Evolutionary conservation across 2,113 vertebrate genomes (phyloP), one percentile per base, ranked within the genome.

Genomic region (Carassius gibelio): DNA sequence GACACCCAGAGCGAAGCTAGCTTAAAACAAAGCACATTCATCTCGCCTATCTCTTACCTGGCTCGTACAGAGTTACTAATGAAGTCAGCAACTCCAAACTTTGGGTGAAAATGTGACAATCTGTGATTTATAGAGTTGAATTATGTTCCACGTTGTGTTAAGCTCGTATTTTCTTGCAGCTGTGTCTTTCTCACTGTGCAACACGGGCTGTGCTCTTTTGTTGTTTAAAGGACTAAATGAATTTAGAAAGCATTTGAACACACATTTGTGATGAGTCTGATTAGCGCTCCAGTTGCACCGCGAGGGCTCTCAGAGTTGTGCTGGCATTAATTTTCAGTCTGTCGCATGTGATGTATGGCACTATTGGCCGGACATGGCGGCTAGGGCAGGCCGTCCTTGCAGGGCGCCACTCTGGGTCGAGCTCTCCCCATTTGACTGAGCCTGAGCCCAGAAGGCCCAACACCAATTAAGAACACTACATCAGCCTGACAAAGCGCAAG

Each of bases 271-370:
- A 15, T 61, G 84, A 85, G 86, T 8, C 69, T 72, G 79, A 85
- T 83, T 85, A 61, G 81, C 36, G 88, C 86, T 86, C 81, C 76
- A 81, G 77, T 88, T 86, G 80, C 80, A 72, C 87, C 84, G 85
- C 82, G 23, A 42, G 89, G 77, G 87, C 81, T 85, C 89, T 88
- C 88, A 82, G 91, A 87, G 89, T 90, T 88, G 84, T 87, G 8
- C 75, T 90, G 88, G 91, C 91, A 91, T 91, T 92, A 78, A 93
- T 94, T 94, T 92, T 90, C 90, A 88, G 89, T 30, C 88, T 93
- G 93, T 95, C 93, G 88, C 13, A 8, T 75, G 85, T 95, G 93
- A 94, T 94, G 90, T 93, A 94, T 93, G 89, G 89, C 87, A 81
- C 88, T 85, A 80, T 83, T 85, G 87, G 87, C 88, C 84, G 89